Base-by-base conservation (phyloP, 2,888 invertebrate species). In the Agriopis aurantiaria region DNA sequence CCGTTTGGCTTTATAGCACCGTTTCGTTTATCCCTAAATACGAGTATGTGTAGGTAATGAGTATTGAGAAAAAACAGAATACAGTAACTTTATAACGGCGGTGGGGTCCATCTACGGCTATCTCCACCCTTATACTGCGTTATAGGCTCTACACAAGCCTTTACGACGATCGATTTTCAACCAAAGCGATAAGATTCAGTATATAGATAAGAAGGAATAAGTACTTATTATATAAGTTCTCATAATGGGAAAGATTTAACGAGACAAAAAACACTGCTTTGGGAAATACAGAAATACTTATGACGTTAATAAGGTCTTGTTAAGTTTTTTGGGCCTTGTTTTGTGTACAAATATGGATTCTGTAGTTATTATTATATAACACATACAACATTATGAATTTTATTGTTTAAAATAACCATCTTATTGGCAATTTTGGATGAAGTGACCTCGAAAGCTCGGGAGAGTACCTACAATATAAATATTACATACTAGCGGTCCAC, bases 201-300 rank as follows among this genome's bases (percentile, higher is more conserved):
- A 23, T 23, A 23, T 23, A 66, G 66, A 66, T 70, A 59, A 59
- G 17, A 51, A 59, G 53, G 12, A 56, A 40, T 57, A 64, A 33
- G 73, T 75, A 73, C 69, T 63, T 10, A 43, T 33, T 33, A 43
- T 8, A 10, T 70, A 75, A 75, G 52, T 12, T 62, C 53, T 68
- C 71, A 58, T 72, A 73, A 65, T 74, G 69, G 74, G 68, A 69
- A 65, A 62, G 52, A 53, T 68, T 69, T 74, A 75, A 75, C 71
- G 68, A 75, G 72, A 55, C 46, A 72, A 65, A n/a, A 69, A 71
- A 68, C 67, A 69, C 68, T 69, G 63, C 71, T 75, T 75, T 72
- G 69, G 71, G 57, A 69, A 51, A 55, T 52, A 62, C 53, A 63
- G 67, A 68, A 69, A 57, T 57, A 41, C 60, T 63, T 65, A 68